Conservation (phyloP, 2,888 invertebrate genomes). For the Ophion ellenae region DNA sequence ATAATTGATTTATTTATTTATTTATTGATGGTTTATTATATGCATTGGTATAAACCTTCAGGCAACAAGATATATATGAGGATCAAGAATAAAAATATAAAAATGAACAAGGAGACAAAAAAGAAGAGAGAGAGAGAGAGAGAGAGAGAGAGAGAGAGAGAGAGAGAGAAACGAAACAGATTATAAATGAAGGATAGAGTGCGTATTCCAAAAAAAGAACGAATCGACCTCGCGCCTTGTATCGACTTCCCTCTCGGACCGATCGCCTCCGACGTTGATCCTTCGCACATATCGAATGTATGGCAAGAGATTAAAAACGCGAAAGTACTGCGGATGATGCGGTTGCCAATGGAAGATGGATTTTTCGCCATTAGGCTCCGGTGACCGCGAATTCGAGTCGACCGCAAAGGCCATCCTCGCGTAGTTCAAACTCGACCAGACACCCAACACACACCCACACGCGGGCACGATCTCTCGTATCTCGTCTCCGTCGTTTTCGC, state of each 20-base stretch:
- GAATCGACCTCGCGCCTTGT: constrained; percentile 25
- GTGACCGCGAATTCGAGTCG: constrained; percentile 63
- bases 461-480: constrained; percentile 31
- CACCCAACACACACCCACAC: constrained; percentile 25
- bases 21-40: no score
- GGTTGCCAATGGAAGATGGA: constrained; percentile 50
- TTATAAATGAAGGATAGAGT: not conserved
- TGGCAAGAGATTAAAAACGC: constrained; percentile 48
- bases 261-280: constrained; percentile 32
- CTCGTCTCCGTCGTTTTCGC: constrained; percentile 55
- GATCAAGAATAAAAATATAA: no score
- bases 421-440: not conserved
- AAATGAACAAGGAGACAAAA: no score
- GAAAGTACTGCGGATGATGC: constrained; percentile 30
- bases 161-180: not conserved
- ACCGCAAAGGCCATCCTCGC: constrained; percentile 60
- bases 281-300: constrained; percentile 33
- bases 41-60: no score
- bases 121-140: no score
- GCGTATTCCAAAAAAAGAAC: not conserved
- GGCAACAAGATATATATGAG: no score
- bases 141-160: no score
- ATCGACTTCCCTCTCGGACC: constrained; percentile 33
- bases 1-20: no score
- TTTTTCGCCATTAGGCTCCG: constrained; percentile 57